These are phyloP conservation scores for Drosophila parthenogenetica DNA, from an alignment of 2,888 invertebrate species.

Conservation along the genomic window DNA sequence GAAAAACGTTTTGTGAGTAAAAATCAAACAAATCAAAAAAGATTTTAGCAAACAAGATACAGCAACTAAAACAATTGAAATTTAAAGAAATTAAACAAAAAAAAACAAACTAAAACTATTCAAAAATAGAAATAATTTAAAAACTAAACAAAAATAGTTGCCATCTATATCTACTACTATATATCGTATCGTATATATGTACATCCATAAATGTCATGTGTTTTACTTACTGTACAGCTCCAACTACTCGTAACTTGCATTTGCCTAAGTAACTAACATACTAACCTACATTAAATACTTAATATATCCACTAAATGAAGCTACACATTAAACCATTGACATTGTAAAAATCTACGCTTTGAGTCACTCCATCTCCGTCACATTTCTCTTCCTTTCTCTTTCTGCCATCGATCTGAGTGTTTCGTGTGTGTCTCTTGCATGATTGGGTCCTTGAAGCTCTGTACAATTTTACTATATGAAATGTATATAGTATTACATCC, in stretches of 20 bases:
- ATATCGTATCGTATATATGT: not conserved
- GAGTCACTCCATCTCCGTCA: slow-evolving; percentile 49
- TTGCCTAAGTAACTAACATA: slow-evolving; percentile 52
- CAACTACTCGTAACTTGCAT: slow-evolving; percentile 50
- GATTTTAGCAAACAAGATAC: slow-evolving; percentile 37
- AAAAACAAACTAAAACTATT: not conserved
- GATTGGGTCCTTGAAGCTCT: slow-evolving; percentile 19
- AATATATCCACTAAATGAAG: slow-evolving; percentile 35
- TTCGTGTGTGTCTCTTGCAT: slow-evolving; percentile 47
- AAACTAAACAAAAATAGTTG: slow-evolving; percentile 15
- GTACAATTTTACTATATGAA: not conserved
- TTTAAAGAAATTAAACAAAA: slow-evolving; percentile 33
- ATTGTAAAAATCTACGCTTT: slow-evolving; percentile 53
- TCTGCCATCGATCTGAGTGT: slow-evolving; percentile 32
- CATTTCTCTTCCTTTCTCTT: slow-evolving; percentile 1
- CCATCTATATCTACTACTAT: not conserved
- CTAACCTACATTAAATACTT: slow-evolving; percentile 42
- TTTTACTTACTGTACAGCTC: slow-evolving; percentile 67
- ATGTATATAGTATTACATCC: not conserved
- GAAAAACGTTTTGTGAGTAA: slow-evolving; percentile 86
- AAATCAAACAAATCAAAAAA: slow-evolving; percentile 50
- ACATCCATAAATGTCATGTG: slow-evolving; percentile 46
- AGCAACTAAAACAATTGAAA: slow-evolving; percentile 56
- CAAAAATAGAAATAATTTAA: not conserved
- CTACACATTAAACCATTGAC: slow-evolving; percentile 42